These are phyloP conservation scores for Xerus rutilus DNA, from an alignment of 2,797 vertebrate species.

Conservation along the genomic window DNA sequence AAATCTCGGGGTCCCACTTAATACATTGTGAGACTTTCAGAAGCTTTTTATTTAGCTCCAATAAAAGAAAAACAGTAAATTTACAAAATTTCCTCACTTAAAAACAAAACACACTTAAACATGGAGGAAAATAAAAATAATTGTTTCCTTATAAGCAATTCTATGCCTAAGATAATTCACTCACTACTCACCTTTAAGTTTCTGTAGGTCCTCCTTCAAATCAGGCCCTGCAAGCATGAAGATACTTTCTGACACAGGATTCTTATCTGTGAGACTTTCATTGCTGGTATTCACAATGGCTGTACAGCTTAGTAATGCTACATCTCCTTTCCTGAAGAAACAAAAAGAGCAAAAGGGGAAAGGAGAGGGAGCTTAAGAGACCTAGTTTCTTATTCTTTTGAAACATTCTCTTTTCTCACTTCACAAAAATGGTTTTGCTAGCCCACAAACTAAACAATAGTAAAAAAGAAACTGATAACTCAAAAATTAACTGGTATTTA, in stretches of 20 bases:
- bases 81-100: neutral
- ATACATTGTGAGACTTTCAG: neutral
- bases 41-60: neutral
- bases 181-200: slow-evolving; percentile 96
- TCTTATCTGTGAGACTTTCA: slow-evolving; percentile 96
- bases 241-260: slow-evolving; percentile 95
- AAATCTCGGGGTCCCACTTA: neutral
- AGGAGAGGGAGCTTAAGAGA: neutral
- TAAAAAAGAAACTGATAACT: neutral
- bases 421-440: neutral
- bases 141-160: neutral
- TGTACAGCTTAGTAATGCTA: slow-evolving; percentile 96
- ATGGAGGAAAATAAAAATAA: neutral
- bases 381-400: slow-evolving; percentile 15
- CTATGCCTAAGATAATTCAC: neutral
- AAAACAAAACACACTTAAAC: neutral
- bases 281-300: slow-evolving; percentile 98
- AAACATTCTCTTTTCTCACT: neutral
- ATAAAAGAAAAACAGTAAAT: neutral
- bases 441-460: neutral
- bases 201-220: slow-evolving; percentile 95
- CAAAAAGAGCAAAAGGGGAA: slow-evolving; percentile 1
- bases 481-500: neutral
- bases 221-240: slow-evolving; percentile 95
- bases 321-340: slow-evolving; percentile 92